Percentiles rank a stretch among this genome's conserved stretches.
phyloP scores from a whole-genome alignment of 1,140 invertebrate genomes.

The Aphaenogaster rudis region DNA sequence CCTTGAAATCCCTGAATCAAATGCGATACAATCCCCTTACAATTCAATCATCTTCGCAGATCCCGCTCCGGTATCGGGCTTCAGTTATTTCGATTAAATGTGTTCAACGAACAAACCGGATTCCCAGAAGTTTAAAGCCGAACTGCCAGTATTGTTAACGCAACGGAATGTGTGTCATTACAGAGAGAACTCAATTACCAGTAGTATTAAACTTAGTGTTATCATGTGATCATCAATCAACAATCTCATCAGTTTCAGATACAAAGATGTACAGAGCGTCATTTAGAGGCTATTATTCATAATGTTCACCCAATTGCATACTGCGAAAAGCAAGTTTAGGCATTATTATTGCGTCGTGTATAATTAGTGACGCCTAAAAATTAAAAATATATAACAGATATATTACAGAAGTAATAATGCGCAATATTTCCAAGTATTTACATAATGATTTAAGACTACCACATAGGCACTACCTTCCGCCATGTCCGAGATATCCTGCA shows the following conservation, averaged over 20 bases:
- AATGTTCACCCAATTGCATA: not conserved
- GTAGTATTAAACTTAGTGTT: constrained; percentile 32
- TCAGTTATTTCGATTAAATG: constrained; percentile 53
- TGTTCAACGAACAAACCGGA: constrained; percentile 24
- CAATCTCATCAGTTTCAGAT: constrained; percentile 11
- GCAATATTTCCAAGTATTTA: not conserved
- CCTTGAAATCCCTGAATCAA: constrained; percentile 28
- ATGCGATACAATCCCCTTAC: constrained; percentile 14
- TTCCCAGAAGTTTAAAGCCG: constrained; percentile 53
- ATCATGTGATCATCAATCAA: constrained; percentile 23
- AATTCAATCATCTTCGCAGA: constrained; percentile 45
- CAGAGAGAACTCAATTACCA: constrained; percentile 29
- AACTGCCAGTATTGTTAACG: constrained; percentile 41
- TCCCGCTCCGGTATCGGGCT: constrained; percentile 12
- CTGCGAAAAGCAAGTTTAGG: not conserved
- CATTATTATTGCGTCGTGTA: not conserved
- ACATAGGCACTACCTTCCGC: not conserved
- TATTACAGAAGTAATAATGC: not conserved
- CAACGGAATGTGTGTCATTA: not conserved
- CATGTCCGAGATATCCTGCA: not conserved
- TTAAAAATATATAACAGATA: not conserved
- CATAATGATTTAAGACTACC: not conserved
- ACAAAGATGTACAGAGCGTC: not conserved
- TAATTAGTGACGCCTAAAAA: not conserved
- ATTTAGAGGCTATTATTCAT: constrained; percentile 37